Base-by-base conservation (phyloP, 2,888 invertebrate genomes). In the Scrobipalpa costella region DNA sequence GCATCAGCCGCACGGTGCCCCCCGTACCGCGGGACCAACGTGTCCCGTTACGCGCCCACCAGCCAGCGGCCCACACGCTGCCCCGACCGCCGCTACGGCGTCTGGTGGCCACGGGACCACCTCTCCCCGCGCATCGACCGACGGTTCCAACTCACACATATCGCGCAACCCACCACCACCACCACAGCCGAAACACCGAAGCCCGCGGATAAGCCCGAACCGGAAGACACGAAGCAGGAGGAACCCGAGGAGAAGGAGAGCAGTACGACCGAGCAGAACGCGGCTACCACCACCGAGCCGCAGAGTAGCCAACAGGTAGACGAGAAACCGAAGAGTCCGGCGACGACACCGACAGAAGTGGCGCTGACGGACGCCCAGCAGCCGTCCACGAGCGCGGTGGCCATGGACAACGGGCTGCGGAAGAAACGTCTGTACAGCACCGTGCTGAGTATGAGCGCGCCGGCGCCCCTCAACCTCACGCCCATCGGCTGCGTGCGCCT, bases 341-440 rank as follows among this genome's bases (percentile, higher is more conserved):
- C 73, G 1, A 74, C 71, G 19, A 70, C 75, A n/a, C n/a, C n/a
- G 64, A 83, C 79, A 62, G 78, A 81, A 44, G 74, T 71, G 64
- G 62, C 79, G 8, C 72, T 77, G 2, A 70, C 73, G 3, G 88
- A 86, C 58, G 80, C 72, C 11, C 83, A 87, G 69, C 65, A 78
- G 52, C 85, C 88, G 7, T 85, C 85, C 7, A 87, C 88, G 9
- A 88, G 86, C 67, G 75, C 85, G 8, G 85, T 84, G 2, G 79
- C 81, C 13, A 70, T 80, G 40, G 87, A 88, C 19, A 72, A 74
- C 0, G 83, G 82, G 17, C 67, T 84, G 44, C 78, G 80, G 60
- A 86, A 88, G 69, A 92, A 91, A 69, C 86, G 92, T n/a, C 76
- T 92, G 2, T 93, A 93, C 73, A 91, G 93, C 69, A 92, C 93